These are phyloP conservation scores for Loripinus fragilis DNA, from an alignment of 2,888 invertebrate genomes.

Conservation along the genomic window DNA sequence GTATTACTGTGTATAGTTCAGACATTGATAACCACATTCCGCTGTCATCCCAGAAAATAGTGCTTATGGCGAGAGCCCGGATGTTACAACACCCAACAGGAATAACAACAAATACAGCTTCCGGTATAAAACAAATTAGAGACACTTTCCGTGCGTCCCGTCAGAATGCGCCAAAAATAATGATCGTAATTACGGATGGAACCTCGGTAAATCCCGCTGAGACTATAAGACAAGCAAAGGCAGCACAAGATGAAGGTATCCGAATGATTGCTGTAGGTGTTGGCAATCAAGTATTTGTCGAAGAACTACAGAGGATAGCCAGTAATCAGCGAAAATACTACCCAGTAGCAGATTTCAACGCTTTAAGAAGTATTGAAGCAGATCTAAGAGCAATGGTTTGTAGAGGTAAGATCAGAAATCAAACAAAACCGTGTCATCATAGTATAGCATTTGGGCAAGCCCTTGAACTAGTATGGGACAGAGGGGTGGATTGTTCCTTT, in stretches of 20 bases:
- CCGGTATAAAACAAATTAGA: slow-evolving; percentile 59
- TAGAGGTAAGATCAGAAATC: slow-evolving; percentile 73
- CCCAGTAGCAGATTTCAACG: slow-evolving; percentile 67
- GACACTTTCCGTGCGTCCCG: slow-evolving; percentile 55
- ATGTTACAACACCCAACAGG: slow-evolving; percentile 62
- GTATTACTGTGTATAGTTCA: slow-evolving; percentile 73
- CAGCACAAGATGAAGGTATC: slow-evolving; percentile 67
- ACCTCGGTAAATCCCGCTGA: slow-evolving; percentile 70
- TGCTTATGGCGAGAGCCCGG: slow-evolving; percentile 52
- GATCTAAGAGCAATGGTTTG: slow-evolving; percentile 72
- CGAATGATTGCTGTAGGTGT: slow-evolving; percentile 73
- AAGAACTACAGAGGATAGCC: slow-evolving; percentile 71
- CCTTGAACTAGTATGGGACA: too few species aligned
- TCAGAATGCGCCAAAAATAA: slow-evolving; percentile 64
- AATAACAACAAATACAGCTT: slow-evolving; percentile 64
- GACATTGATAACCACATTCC: slow-evolving; percentile 66
- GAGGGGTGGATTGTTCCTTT: too few species aligned
- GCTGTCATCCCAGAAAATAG: slow-evolving; percentile 63
- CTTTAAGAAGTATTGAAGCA: slow-evolving; percentile 65
- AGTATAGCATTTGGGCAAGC: too few species aligned
- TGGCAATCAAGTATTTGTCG: slow-evolving; percentile 68
- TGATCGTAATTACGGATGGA: slow-evolving; percentile 76
- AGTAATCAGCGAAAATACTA: slow-evolving; percentile 65
- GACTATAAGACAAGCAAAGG: slow-evolving; percentile 66
- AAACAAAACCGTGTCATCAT: too few species aligned